Base-by-base conservation (phyloP, 2,113 vertebrate species). In the Equus przewalskii region DNA sequence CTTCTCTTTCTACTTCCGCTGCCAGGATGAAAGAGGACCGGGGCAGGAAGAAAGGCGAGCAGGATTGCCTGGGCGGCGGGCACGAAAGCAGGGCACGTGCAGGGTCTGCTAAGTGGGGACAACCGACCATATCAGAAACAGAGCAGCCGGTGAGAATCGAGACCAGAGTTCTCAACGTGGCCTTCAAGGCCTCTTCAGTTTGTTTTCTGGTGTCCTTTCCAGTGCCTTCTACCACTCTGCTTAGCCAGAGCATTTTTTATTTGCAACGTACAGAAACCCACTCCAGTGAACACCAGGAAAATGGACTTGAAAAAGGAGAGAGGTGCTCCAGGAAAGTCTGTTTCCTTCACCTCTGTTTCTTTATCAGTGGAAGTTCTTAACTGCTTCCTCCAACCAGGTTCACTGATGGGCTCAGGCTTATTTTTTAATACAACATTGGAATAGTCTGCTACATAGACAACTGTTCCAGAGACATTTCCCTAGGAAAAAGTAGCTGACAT, bases 61-160 rank as follows among this genome's bases (percentile, higher is more conserved):
- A 11, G 12, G 36, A 18, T 22, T 18, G 11, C 13, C 28, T 2
- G 7, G n/a, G 60, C 1, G 16, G 65, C 9, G 0, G 36, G 16
- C 3, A 7, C 10, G 28, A 11, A 44, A 51, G 58, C 65, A 46
- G 36, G 72, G 11, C 33, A 2, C 11, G 8, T 16, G 4, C 0
- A 0, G 2, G 72, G 21, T 22, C 24, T 72, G 89, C 54, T 16
- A 7, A 41, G 33, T 7, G 72, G 81, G 80, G 65, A 36, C 16
- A 3, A 0, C 24, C 0, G 2, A 1, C 14, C 0, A 0, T 1
- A 6, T 64, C 46, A 16, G 65, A 69, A 49, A 41, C 1, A 7
- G 73, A 36, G 12, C 22, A 0, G 69, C 75, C 56, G 0, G 18
- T 1, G 2, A 56, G 58, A 65, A 65, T 51, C 44, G 28, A 60